phyloP scores from a whole-genome alignment of 2,797 vertebrate species.

The Gymnothorax reevesii region DNA sequence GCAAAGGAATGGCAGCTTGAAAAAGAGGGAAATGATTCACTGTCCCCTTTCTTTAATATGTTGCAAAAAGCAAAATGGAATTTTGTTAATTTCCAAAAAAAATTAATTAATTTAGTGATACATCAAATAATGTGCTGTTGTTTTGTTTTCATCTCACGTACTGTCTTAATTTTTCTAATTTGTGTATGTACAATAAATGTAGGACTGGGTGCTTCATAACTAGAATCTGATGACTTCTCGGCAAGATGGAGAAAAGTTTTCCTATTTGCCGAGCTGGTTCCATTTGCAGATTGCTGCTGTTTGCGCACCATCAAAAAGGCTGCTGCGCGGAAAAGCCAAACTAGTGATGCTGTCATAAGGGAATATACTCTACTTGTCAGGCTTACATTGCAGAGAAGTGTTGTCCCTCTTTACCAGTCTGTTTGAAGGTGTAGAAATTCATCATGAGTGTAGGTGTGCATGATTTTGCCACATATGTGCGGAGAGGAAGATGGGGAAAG shows the following conservation, averaged over 20 bases:
- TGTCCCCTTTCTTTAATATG: no score
- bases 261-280: background rate
- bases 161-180: no score
- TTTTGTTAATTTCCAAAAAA: no score
- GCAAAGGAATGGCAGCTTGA: no score
- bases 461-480: background rate
- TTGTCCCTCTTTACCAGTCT: background rate
- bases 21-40: no score
- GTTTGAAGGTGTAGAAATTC: background rate
- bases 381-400: background rate
- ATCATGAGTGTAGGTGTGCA: slow-evolving; percentile 10
- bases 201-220: background rate
- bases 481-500: background rate
- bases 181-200: no score
- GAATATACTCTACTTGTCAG: background rate
- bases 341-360: background rate
- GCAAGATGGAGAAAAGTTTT: background rate
- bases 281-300: background rate
- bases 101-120: no score
- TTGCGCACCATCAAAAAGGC: background rate
- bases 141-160: no score
- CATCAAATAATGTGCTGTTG: no score
- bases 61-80: no score
- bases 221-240: background rate
- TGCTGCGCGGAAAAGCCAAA: background rate